A percentile compares a stretch with the other conserved stretches of the same genome.
Conservation (phyloP, 2,113 vertebrate genomes). For the Passer domesticus region DNA sequence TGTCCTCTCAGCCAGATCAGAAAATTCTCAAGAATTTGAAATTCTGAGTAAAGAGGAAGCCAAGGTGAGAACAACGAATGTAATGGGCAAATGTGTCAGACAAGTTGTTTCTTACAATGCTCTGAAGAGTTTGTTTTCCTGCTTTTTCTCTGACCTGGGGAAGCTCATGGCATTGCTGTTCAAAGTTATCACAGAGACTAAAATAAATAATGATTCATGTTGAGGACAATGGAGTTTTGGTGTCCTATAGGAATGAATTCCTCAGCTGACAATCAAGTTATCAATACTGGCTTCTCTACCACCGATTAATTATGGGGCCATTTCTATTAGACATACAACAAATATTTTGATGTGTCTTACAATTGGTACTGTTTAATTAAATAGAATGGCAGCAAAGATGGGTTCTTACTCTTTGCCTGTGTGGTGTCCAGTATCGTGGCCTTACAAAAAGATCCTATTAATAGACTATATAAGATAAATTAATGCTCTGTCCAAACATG, state of each 20-base stretch:
- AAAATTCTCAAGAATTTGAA: neutral
- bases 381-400: neutral
- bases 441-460: neutral
- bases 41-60: neutral
- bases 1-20: neutral
- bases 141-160: neutral
- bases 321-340: neutral
- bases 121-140: neutral
- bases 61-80: neutral
- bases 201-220: neutral
- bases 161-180: neutral
- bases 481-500: neutral
- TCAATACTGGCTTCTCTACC: neutral
- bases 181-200: neutral
- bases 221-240: neutral
- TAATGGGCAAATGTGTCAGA: neutral
- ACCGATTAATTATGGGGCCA: neutral
- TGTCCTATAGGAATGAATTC: neutral
- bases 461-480: neutral
- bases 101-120: neutral
- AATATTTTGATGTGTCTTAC: neutral
- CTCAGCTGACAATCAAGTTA: neutral
- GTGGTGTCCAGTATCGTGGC: neutral
- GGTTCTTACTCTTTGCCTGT: neutral
- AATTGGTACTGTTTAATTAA: neutral